Percentiles rank a stretch among this genome's conserved stretches.
Evolutionary conservation across 2,113 vertebrate species (phyloP).

Genomic region (Corythaixoides concolor): DNA sequence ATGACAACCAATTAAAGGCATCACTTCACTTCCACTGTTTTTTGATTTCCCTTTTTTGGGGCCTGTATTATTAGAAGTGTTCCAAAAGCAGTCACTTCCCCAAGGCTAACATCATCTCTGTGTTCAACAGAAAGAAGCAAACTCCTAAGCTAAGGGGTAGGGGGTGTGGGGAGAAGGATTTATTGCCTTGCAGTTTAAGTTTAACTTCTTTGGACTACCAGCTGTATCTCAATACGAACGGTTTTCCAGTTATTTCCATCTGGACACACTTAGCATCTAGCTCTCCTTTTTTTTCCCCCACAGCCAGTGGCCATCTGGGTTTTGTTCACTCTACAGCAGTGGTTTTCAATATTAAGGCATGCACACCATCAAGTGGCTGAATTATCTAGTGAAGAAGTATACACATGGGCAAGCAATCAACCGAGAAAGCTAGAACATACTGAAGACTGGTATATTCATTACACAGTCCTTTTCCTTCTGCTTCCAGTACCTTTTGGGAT

Average conservation of each 20-base stretch:
- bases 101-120: not conserved
- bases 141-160: not conserved
- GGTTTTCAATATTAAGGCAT: not conserved
- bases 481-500: not conserved
- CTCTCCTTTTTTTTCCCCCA: not conserved
- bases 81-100: not conserved
- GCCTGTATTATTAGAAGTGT: not conserved
- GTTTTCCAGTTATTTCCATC: not conserved
- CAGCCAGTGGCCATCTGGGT: not conserved
- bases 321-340: not conserved
- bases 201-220: not conserved
- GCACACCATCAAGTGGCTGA: not conserved
- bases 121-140: not conserved
- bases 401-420: not conserved
- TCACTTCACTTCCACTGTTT: not conserved
- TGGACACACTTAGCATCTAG: not conserved
- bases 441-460: not conserved
- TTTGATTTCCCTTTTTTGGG: not conserved
- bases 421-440: not conserved
- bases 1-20: not conserved
- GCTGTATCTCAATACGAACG: not conserved
- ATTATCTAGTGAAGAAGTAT: not conserved
- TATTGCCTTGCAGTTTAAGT: not conserved
- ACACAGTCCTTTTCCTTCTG: not conserved
- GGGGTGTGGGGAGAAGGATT: accelerated